A percentile compares a stretch with the other conserved stretches of the same genome.
Evolutionary conservation across 2,113 vertebrate genomes (phyloP).

Genomic region (Gyps fulvus): DNA sequence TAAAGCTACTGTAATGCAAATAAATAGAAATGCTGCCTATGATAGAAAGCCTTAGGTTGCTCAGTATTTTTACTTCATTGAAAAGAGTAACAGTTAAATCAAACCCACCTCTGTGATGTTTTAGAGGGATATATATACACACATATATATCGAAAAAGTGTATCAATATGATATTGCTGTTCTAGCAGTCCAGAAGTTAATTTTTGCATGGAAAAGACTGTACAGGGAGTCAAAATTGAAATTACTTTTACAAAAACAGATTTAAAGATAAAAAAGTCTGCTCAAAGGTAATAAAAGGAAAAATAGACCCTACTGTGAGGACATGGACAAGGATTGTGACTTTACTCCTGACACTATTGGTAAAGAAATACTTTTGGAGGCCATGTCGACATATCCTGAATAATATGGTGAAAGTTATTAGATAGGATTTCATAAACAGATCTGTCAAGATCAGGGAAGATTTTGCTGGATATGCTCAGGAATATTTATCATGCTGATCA

Average conservation of each 20-base stretch:
- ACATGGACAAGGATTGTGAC: neutral
- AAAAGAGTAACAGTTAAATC: neutral
- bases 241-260: neutral
- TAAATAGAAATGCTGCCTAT: neutral
- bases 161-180: neutral
- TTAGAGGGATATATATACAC: neutral
- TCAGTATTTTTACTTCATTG: neutral
- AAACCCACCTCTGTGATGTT: neutral
- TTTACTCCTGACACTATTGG: neutral
- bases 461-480: neutral
- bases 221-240: neutral
- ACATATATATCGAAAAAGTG: neutral
- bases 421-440: neutral
- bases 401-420: neutral
- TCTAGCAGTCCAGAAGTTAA: neutral
- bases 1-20: neutral
- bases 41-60: neutral
- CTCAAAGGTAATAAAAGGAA: neutral
- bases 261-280: neutral
- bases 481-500: neutral
- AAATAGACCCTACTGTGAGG: neutral
- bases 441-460: neutral
- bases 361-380: neutral
- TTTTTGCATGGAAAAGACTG: neutral
- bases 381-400: rapidly evolving